Evolutionary conservation across 2,113 vertebrate genomes (phyloP), one percentile per base, ranked within the genome.

Genomic region (Oxyruncus cristatus): DNA sequence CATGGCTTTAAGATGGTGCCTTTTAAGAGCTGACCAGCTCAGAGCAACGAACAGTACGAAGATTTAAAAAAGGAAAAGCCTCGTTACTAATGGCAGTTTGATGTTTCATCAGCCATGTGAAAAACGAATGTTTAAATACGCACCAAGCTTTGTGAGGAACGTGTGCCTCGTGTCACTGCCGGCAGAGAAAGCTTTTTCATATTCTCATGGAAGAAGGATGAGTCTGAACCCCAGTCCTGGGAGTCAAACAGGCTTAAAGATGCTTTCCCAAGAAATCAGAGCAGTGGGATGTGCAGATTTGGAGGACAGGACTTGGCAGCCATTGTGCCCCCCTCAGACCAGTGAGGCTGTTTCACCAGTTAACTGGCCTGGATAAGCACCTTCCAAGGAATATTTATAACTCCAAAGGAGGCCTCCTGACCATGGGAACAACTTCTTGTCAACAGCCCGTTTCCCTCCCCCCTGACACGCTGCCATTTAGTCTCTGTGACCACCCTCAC

Each of bases 371-470:
- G 66, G 72, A 32, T 47, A 35, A 30, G 26, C 42, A 66, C 42
- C 55, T 68, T 30, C 24, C 73, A 52, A 58, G 85, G 73, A 88
- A 55, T 88, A 95, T 76, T 58, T 82, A 27, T 46, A 65, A 28
- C n/a, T 88, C 72, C 53, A 58, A 71, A 46, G 39, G 85, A 65
- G n/a, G 6, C 33, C 15, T 37, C n/a, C 62, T 37, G 33, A 58
- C 68, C 47, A 42, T 5, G 39, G 1, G 0, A 85, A 33, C 37
- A 46, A 9, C 19, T 35, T 88, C 89, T 37, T 17, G 37, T 11
- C 71, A 14, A 23, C 27, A 68, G 33, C 47, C 28, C 41, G 0
- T 30, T 84, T 70, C 53, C 89, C 58, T 59, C 49, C 42, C 53
- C 35, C 63, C 55, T 16, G n/a, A 50, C 82, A 32, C 8, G 4